These are phyloP conservation scores for Hololepta plana DNA, from an alignment of 2,888 invertebrate genomes.

Conservation along the genomic window DNA sequence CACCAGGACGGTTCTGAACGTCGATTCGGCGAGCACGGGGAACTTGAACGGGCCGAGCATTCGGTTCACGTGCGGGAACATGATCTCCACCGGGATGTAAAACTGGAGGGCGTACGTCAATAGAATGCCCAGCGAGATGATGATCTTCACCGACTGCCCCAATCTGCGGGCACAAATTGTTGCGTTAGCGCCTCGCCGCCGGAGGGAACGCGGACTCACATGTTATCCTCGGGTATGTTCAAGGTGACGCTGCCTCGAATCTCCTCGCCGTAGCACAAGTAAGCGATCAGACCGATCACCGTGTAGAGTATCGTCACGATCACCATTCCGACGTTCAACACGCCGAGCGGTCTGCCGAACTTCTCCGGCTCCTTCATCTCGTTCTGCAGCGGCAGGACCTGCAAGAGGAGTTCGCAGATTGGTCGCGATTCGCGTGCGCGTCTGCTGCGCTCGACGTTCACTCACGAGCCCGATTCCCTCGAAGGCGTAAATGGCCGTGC, in stretches of 20 bases:
- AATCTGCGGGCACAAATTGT: conserved; percentile 36
- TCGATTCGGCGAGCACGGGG: conserved; percentile 44
- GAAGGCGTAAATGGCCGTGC: conserved; percentile 90
- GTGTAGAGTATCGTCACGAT: conserved; percentile 62
- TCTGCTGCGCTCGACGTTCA: conserved; percentile 7
- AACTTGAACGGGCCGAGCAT: conserved; percentile 33
- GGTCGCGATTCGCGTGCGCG: neutral
- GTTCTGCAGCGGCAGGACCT: conserved; percentile 83
- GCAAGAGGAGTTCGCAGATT: conserved; percentile 1
- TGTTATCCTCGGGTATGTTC: conserved; percentile 48
- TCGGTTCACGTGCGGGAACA: conserved; percentile 54
- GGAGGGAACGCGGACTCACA: conserved; percentile 27
- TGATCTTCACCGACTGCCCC: conserved; percentile 63
- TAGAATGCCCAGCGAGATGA: conserved; percentile 72
- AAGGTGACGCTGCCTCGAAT: conserved; percentile 76
- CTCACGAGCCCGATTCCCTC: conserved; percentile 85
- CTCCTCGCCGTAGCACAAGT: conserved; percentile 69
- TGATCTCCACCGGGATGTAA: conserved; percentile 82
- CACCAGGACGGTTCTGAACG: conserved; percentile 54
- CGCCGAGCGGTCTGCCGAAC: conserved; percentile 67
- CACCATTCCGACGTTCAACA: conserved; percentile 78
- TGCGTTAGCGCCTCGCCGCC: neutral
- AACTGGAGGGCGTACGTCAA: conserved; percentile 88
- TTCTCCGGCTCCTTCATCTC: conserved; percentile 66
- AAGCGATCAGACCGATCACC: conserved; percentile 71